Base-by-base conservation (phyloP, 2,113 vertebrate species). In the Paradoxurus hermaphroditus region DNA sequence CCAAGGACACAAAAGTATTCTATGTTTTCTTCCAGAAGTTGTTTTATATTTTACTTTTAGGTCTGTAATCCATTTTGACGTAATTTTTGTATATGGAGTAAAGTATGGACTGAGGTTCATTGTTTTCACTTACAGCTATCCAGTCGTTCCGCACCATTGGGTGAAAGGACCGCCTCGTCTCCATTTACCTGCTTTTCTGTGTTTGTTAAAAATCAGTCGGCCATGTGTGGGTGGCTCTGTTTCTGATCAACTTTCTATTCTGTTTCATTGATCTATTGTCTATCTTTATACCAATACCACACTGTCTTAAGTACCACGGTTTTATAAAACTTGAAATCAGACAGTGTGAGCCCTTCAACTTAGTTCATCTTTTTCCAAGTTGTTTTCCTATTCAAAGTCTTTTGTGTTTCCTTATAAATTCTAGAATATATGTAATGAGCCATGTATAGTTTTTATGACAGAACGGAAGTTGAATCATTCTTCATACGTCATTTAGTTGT, bases 1-100 rank as follows among this genome's bases (percentile, higher is more conserved):
- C n/a, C 36, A 85, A 72, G 41, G 31, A 79, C 6, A 36, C 23
- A 79, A 78, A 89, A 51, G 79, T 70, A 96, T n/a, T 46, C 19
- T 73, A 3, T 44, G 11, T 72, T 86, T 91, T 81, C 81, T 91
- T 91, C 81, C 53, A 94, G 27, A 59, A 82, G 25, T 75, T 82
- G 82, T 90, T 91, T 92, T 88, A 27, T 82, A 41, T 91, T 86
- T 93, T 86, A 86, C 44, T 65, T 96, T 91, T 87, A 77, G 41
- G 5, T 72, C 21, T 94, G n/a, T 59, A 62, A 68, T 82, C 70
- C 51, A 62, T 78, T 92, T 67, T 88, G 49, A 86, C 44, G 56
- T 96, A 79, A 77, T 51, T 62, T 75, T 77, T 92, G 8, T 25
- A 41, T 62, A 29, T 39, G 34, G 29, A 91, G 34, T 73, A 67